Evolutionary conservation across 2,797 vertebrate genomes (phyloP).

Genomic region (Anas georgica): DNA sequence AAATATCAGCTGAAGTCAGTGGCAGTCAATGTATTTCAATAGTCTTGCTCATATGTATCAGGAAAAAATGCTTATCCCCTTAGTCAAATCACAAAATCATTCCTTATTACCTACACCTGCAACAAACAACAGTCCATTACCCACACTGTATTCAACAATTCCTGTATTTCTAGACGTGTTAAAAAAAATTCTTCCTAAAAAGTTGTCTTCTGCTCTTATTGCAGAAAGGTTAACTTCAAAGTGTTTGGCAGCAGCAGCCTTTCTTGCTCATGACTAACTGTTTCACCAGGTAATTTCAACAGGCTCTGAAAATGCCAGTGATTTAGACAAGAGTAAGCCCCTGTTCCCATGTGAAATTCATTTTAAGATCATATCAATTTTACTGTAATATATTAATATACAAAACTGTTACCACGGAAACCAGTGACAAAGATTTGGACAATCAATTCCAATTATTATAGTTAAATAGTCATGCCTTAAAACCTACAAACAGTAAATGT

Average conservation of each 20-base stretch:
- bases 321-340: not conserved
- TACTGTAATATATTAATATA: not conserved
- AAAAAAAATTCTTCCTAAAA: not conserved
- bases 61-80: not conserved
- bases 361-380: conserved; percentile 27
- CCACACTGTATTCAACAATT: not conserved
- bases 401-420: conserved; percentile 14
- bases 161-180: not conserved
- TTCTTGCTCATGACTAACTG: not conserved
- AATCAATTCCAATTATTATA: not conserved
- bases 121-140: not conserved
- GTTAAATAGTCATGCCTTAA: conserved; percentile 18
- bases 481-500: not conserved
- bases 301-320: not conserved
- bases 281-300: not conserved
- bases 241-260: not conserved
- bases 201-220: not conserved
- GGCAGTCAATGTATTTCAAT: not conserved
- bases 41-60: not conserved
- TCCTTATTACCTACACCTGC: not conserved
- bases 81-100: not conserved
- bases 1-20: not conserved
- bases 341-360: not conserved
- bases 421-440: not conserved
- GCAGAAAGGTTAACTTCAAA: not conserved